Base-by-base conservation (phyloP, 2,797 vertebrate species). In the Melanogrammus aeglefinus region DNA sequence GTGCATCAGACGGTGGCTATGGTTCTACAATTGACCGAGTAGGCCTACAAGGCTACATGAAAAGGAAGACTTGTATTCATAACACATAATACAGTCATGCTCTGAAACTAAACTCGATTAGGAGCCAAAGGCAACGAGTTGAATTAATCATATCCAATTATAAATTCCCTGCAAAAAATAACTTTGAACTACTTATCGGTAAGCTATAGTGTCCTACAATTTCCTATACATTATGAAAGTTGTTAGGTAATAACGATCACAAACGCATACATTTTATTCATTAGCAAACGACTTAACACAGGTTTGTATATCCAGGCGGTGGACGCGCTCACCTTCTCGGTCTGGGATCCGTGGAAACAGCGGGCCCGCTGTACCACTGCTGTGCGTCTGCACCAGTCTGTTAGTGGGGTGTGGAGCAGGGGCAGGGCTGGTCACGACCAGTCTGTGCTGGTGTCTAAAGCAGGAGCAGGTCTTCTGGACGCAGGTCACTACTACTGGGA, bases 341-440 rank as follows among this genome's bases (percentile, higher is more conserved):
- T 18, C n/a, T 8, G 6, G 6, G 2, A 63, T 63, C n/a, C 9
- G 47, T 57, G 8, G 57, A 63, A 18, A 57, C 47, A 51, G 47
- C 47, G 2, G 14, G 6, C 47, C 47, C 47, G 1, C 47, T 18
- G 47, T 4, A 3, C 1, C 57, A 21, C 8, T 63, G 57, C 84
- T 91, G 82, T 77, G 78, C 84, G 86, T 84, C 83, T 80, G 83
- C 85, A n/a, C 88, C 86, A 82, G 86, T 91, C 90, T 73, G 47
- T 18, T 14, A 14, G 2, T 18, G 47, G 2, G 21, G 1, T 57
- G 18, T 16, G 47, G 0, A 51, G 47, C 14, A 18, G 16, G 16
- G 3, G 35, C 35, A 6, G 13, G 16, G 3, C 47, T 51, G 14
- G 47, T 4, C 47, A 36, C 35, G 38, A 8, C 38, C 38, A 10